Evolutionary conservation across 1,140 invertebrate species (phyloP).

Genomic region (Drosophila guanche): DNA sequence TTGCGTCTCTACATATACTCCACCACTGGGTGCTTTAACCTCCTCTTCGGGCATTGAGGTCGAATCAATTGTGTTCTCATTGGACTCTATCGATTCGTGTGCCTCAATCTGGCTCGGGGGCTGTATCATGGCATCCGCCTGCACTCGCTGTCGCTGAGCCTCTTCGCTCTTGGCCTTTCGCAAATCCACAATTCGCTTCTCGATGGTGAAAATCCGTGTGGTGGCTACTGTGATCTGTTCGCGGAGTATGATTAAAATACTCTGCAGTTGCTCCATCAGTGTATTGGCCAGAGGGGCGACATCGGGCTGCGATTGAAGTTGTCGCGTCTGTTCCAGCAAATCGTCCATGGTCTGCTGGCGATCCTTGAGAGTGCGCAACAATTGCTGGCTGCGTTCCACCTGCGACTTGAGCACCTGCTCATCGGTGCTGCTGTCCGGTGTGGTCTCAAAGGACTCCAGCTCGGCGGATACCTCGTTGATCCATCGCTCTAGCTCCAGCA

Average conservation of each 20-base stretch:
- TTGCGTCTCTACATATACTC: conserved; percentile 84
- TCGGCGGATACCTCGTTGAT: conserved; percentile 83
- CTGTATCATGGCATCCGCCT: conserved; percentile 67
- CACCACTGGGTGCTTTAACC: conserved; percentile 40
- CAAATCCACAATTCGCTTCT: conserved; percentile 75
- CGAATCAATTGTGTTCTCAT: conserved; percentile 69
- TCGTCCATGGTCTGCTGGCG: conserved; percentile 78
- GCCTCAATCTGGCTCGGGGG: conserved; percentile 39
- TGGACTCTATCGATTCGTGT: conserved; percentile 64
- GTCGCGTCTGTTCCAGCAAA: conserved; percentile 71
- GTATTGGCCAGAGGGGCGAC: conserved; percentile 72
- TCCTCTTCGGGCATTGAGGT: conserved; percentile 81
- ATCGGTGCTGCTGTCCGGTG: conserved; percentile 62
- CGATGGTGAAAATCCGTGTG: conserved; percentile 77
- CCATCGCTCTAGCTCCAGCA: conserved; percentile 88
- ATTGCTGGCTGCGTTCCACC: conserved; percentile 70
- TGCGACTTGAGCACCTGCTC: conserved; percentile 71
- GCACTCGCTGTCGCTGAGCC: conserved; percentile 59
- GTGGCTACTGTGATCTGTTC: conserved; percentile 80
- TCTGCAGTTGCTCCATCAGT: conserved; percentile 74
- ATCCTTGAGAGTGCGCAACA: conserved; percentile 75
- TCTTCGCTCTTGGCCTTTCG: conserved; percentile 70
- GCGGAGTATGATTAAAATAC: conserved; percentile 70
- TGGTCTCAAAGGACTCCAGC: conserved; percentile 69
- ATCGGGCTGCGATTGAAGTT: conserved; percentile 75